Conservation (phyloP, 1,140 invertebrate genomes). For the Tachypleus tridentatus region DNA sequence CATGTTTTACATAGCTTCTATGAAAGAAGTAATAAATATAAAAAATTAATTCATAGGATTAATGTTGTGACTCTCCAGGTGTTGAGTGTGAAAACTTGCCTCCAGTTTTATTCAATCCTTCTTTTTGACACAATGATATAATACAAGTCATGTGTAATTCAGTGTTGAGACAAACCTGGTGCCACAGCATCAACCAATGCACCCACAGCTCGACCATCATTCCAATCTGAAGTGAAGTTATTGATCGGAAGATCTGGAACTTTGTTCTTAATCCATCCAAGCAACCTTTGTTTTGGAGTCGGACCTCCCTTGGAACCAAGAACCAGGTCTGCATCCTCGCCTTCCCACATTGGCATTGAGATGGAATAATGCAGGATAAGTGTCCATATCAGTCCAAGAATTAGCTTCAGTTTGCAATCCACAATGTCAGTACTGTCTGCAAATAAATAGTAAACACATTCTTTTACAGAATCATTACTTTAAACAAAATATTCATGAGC, state of each 20-base stretch:
- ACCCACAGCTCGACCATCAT: conserved; percentile 78
- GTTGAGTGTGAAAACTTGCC: too few relatives aligned
- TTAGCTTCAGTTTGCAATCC: conserved; percentile 82
- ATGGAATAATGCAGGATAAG: conserved; percentile 92
- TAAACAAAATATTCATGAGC: too few relatives aligned
- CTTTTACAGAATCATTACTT: too few relatives aligned
- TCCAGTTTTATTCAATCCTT: too few relatives aligned
- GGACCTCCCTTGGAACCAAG: conserved; percentile 44
- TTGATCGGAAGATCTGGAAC: conserved; percentile 65
- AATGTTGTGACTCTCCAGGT: too few relatives aligned
- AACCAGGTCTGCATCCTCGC: conserved; percentile 41
- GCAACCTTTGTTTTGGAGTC: conserved; percentile 75
- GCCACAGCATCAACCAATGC: conserved; percentile 81
- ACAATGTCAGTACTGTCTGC: conserved; percentile 81
- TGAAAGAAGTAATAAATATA: too few relatives aligned
- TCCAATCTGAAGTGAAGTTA: conserved; percentile 91
- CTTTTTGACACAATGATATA: too few relatives aligned
- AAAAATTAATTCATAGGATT: too few relatives aligned
- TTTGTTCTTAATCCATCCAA: conserved; percentile 82
- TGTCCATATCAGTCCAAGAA: conserved; percentile 90
- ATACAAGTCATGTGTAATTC: too few relatives aligned
- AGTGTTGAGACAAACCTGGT: conserved; percentile 41
- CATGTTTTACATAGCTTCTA: too few relatives aligned
- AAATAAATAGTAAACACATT: conserved; percentile 2
- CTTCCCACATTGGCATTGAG: conserved; percentile 86